A percentile compares a stretch with the other conserved stretches of the same genome.
These are phyloP conservation scores for Alethe castanea DNA, from an alignment of 2,113 vertebrate genomes.

Conservation along the genomic window DNA sequence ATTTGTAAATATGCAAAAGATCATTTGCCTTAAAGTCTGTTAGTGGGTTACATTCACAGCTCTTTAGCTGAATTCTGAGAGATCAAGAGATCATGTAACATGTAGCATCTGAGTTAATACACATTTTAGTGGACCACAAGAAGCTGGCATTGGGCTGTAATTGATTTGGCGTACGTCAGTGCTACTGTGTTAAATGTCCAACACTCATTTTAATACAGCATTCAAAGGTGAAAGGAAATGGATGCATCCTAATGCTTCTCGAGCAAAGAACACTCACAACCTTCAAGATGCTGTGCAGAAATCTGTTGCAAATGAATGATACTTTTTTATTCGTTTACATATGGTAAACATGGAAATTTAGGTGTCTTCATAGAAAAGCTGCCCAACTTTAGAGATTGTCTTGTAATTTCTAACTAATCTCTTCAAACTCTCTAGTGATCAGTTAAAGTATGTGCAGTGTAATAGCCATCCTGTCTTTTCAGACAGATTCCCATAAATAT, in stretches of 20 bases:
- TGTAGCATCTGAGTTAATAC: neutral
- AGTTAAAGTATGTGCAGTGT: neutral
- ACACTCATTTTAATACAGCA: neutral
- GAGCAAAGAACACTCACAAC: neutral
- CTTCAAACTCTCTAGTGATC: neutral
- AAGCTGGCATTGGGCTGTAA: neutral
- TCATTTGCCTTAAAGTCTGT: neutral
- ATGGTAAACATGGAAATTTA: neutral
- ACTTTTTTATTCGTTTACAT: neutral
- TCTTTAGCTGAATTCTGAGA: neutral
- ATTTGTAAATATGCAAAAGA: neutral
- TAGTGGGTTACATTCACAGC: neutral
- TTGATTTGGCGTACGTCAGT: neutral
- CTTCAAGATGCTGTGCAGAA: slow-evolving; percentile 1
- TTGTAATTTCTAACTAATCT: neutral
- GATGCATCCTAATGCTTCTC: neutral
- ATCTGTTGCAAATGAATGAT: neutral
- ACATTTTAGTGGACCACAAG: neutral
- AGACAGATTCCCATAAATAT: neutral
- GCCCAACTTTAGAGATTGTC: neutral
- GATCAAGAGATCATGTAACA: neutral
- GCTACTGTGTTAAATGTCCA: neutral
- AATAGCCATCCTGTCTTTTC: neutral
- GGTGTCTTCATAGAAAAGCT: neutral
- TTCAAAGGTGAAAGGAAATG: neutral